Percentiles rank a stretch among this genome's conserved stretches.
These are phyloP conservation scores for Entelurus aequoreus DNA, from an alignment of 2,113 vertebrate genomes.

Conservation along the genomic window DNA sequence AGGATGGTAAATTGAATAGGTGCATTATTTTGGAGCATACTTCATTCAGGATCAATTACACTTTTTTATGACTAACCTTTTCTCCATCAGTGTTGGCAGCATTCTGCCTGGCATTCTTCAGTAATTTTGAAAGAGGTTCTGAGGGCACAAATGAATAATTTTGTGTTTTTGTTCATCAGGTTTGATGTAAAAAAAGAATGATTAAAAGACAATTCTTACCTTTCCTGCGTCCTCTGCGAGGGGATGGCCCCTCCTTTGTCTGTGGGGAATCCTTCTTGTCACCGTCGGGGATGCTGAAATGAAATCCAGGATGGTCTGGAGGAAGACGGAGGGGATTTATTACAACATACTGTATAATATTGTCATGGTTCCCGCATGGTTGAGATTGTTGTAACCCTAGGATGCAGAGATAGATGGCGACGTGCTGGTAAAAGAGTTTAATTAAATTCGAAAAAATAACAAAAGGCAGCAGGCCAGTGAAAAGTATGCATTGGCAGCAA, in stretches of 20 bases:
- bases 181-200: neutral
- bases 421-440: no score
- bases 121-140: conserved; percentile 88
- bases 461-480: no score
- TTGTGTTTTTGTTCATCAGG: neutral
- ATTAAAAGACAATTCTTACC: conserved; percentile 63
- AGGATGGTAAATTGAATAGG: no score
- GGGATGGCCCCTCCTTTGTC: conserved; percentile 76
- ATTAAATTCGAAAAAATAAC: no score
- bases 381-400: no score
- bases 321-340: neutral
- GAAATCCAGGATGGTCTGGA: conserved; percentile 90
- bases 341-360: neutral
- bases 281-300: conserved; percentile 79
- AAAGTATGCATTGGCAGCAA: no score
- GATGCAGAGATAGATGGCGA: no score
- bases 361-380: no score
- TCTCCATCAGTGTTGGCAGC: conserved; percentile 81
- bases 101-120: conserved; percentile 86
- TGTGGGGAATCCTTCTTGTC: conserved; percentile 70
- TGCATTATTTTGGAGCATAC: no score
- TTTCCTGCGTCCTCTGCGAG: conserved; percentile 85
- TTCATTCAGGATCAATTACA: neutral
- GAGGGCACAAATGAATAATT: conserved; percentile 21
- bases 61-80: conserved; percentile 74